Base-by-base conservation (phyloP, 2,888 invertebrate genomes). In the Ommatoiulus sabulosus region DNA sequence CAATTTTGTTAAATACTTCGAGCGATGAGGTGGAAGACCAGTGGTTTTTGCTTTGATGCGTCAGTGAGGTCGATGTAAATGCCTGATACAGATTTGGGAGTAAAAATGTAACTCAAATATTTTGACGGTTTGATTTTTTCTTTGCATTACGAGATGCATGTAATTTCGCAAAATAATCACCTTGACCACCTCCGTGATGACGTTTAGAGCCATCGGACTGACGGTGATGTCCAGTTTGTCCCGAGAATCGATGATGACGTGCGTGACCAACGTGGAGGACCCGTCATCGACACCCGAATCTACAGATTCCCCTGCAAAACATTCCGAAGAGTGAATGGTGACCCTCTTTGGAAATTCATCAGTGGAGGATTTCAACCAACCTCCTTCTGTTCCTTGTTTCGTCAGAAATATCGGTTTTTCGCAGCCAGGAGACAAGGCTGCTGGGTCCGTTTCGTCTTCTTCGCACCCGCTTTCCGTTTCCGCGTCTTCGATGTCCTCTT, bases 191-290 rank as follows among this genome's bases (percentile, higher is more conserved):
- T 93, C 93, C 57, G 94, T 93, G 84, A 95, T 91, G 5, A 95
- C 94, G 88, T 94, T 93, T 6, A 96, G 94, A 48, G 93, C 94
- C 91, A 93, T 94, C 3, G 96, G 95, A 0, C 96, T 96, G 46
- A 96, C 91, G 0, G 96, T 96, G 1, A 96, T 91, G 90, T 95
- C 95, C 4, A 97, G 93, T 85, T 94, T 93, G 90, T 96, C 95
- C 87, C 95, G 94, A 0, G 96, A 95, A 90, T 95, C 95, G 4
- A 96, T 91, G 87, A 96, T 93, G 8, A 96, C 91, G 92, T 96
- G 96, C 0, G 95, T 95, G 86, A 96, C 95, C 86, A 93, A 90
- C 3, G 90, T 87, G 6, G 89, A 89, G 63, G 90, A 89, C 15
- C 89, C 87, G n/a, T 90, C 91, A 7, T 90, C 90, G 35, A 90